Evolutionary conservation across 2,888 invertebrate species (phyloP).

Genomic region (Anthrax anthrax): DNA sequence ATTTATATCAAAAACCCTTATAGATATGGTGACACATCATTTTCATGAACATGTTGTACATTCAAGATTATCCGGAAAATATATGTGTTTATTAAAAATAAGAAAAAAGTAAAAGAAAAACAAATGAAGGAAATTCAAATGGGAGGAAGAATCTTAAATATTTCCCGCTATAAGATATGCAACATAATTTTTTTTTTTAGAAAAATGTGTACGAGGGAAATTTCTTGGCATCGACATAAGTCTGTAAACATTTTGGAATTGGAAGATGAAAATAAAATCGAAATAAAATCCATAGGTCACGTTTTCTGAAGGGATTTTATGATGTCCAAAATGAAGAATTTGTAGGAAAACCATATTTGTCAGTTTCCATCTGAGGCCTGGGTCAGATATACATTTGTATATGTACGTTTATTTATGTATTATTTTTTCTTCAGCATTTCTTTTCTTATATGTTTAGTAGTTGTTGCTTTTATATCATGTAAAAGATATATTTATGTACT

Average conservation of each 20-base stretch:
- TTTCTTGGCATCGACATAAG: not conserved
- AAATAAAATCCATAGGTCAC: slow-evolving; percentile 36
- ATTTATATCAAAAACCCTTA: not conserved
- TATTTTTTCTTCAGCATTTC: no score
- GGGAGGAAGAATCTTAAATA: slow-evolving; percentile 6
- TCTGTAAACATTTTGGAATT: not conserved
- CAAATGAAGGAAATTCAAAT: slow-evolving; percentile 4
- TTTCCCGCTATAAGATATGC: slow-evolving; percentile 1
- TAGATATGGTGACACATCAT: slow-evolving; percentile 10
- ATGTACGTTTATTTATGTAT: not conserved
- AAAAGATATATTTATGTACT: no score
- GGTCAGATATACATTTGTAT: not conserved
- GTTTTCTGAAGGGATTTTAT: slow-evolving; percentile 35
- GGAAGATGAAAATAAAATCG: slow-evolving; percentile 19
- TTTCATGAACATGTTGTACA: slow-evolving; percentile 11
- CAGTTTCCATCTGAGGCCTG: slow-evolving; percentile 9
- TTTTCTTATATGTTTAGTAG: not conserved
- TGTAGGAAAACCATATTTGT: slow-evolving; percentile 8
- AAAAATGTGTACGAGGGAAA: not conserved
- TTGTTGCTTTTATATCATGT: no score
- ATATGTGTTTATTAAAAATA: not conserved
- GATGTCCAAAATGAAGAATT: slow-evolving; percentile 17
- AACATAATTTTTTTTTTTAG: not conserved
- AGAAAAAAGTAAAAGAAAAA: not conserved
- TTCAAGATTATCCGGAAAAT: slow-evolving; percentile 4